These are phyloP conservation scores for Actinemys pallida DNA, from an alignment of 2,113 vertebrate genomes.

Conservation along the genomic window DNA sequence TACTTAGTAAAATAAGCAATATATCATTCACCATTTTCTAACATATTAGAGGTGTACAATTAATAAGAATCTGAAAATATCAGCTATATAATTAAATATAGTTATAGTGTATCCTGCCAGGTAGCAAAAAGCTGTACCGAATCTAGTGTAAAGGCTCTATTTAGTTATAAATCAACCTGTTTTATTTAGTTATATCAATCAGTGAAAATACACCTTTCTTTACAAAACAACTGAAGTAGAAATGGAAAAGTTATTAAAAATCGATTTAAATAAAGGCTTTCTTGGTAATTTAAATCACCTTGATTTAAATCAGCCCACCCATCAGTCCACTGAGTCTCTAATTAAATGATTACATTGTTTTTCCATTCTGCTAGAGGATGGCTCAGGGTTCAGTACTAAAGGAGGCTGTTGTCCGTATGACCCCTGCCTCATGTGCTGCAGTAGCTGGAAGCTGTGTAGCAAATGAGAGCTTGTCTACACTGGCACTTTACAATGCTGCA, in stretches of 20 bases:
- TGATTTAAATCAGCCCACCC: not conserved
- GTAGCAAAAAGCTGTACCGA: not conserved
- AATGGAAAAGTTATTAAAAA: not conserved
- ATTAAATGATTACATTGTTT: not conserved
- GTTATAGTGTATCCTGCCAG: not conserved
- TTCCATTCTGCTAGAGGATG: not conserved
- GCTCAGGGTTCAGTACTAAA: not conserved
- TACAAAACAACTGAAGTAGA: not conserved
- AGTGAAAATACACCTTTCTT: not conserved
- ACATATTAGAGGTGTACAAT: not conserved
- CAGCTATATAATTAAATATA: not conserved
- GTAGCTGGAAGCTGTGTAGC: not conserved
- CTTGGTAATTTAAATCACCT: not conserved
- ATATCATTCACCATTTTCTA: no score
- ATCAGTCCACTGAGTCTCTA: no score
- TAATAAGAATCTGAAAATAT: not conserved
- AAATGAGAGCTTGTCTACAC: not conserved
- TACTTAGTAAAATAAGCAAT: no score
- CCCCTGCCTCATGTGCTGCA: not conserved
- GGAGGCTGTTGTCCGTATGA: not conserved
- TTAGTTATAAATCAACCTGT: not conserved
- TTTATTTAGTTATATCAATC: no score
- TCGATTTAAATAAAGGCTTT: not conserved
- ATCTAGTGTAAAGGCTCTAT: not conserved
- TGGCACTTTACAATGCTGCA: no score